Evolutionary conservation across 2,888 invertebrate genomes (phyloP), one percentile per base, ranked within the genome.

Genomic region (Leptopilina drosophilae): DNA sequence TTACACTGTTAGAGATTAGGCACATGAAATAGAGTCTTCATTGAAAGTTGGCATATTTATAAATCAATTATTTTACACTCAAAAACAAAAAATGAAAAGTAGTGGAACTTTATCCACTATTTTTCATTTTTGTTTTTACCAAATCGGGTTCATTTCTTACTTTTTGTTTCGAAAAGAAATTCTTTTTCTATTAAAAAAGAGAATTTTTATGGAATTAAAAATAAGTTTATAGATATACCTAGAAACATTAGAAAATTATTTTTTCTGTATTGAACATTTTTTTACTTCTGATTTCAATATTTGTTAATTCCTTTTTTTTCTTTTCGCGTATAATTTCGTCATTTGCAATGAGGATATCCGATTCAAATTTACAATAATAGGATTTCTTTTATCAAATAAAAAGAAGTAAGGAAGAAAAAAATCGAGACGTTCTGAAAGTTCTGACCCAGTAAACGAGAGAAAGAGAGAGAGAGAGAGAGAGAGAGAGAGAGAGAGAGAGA

Each of bases 361-460:
- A 62, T 62, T 3, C 20, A 8, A 62, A 62, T 62, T 59, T 59
- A 5, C n/a, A 59, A 59, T 59, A 59, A 59, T 8, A 59, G n/a
- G 2, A 46, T 46, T 46, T 46, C 9, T 46, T 46, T 46, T 49
- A 49, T 49, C 11, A 9, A 49, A 49, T 20, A 20, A 12, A 49
- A 9, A 8, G 8, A 11, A 59, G 7, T n/a, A 59, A n/a, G 9
- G 3, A 64, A 5, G 5, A 12, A 40, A 33, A 33, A 64, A 33
- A 64, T 12, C 20, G 33, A 14, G 14, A 26, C 64, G 40, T 40
- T 11, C 40, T 64, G 64, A 64, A 64, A 64, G 64, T 64, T 64
- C 40, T 64, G 64, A 33, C 64, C 26, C 46, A 66, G 66, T 26
- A 73, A 80, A 76, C 78, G 78, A 82, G 81, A n/a, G n/a, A n/a